Conservation (phyloP, 2,797 vertebrate genomes). For the Furcifer pardalis region DNA sequence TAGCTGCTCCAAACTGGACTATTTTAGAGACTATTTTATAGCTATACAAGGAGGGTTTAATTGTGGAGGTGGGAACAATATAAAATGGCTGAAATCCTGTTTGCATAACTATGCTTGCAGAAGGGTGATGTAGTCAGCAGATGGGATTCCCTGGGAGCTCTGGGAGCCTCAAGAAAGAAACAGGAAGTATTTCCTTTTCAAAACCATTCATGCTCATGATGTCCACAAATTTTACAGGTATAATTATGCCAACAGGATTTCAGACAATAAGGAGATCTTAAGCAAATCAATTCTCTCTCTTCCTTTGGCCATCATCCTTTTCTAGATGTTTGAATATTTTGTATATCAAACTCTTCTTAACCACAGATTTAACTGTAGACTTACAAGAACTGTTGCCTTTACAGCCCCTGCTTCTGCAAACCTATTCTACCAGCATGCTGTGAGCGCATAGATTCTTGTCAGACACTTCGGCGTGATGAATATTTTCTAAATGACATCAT, state of each 20-base stretch:
- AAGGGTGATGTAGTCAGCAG: too few relatives aligned
- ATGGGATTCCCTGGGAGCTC: too few relatives aligned
- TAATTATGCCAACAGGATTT: too few relatives aligned
- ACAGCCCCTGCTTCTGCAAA: not conserved
- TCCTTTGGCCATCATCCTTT: not conserved
- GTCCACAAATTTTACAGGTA: too few relatives aligned
- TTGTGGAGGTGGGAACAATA: too few relatives aligned
- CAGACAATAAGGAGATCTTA: not conserved
- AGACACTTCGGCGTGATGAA: not conserved
- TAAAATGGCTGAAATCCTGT: too few relatives aligned
- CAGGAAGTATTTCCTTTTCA: too few relatives aligned
- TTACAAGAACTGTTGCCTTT: not conserved
- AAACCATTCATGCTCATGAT: too few relatives aligned
- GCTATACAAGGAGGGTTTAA: too few relatives aligned
- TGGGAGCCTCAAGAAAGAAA: too few relatives aligned
- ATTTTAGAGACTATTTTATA: not conserved
- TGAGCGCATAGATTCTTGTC: not conserved
- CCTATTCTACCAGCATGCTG: not conserved
- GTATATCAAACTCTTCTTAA: not conserved
- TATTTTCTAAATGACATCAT: not conserved
- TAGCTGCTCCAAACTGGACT: not conserved
- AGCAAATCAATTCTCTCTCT: not conserved
- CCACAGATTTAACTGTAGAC: not conserved
- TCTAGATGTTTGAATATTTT: not conserved
- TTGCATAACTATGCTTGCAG: too few relatives aligned